Percentiles rank a stretch among this genome's conserved stretches.
Evolutionary conservation across 2,113 vertebrate genomes (phyloP).

Genomic region (Acanthisitta chloris): DNA sequence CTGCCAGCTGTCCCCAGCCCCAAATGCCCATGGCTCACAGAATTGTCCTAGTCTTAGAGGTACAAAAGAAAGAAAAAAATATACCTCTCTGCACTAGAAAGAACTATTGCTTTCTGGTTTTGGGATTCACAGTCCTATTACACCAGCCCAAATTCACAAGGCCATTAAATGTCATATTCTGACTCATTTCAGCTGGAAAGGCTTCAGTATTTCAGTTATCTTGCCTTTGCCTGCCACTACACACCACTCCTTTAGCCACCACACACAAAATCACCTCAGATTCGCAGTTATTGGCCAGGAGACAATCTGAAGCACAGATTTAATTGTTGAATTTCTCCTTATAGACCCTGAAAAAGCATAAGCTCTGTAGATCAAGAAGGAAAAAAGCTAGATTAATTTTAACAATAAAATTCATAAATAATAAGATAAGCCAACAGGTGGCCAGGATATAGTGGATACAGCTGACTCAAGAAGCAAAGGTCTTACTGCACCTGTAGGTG

Average conservation of each 20-base stretch:
- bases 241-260: not conserved
- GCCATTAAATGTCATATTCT: not conserved
- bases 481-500: slow-evolving; percentile 12
- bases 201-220: not conserved
- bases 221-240: not conserved
- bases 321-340: not conserved
- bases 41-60: not conserved
- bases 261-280: not conserved
- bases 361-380: not conserved
- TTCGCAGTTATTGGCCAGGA: not conserved
- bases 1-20: not conserved
- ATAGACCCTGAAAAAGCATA: not conserved
- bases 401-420: not conserved
- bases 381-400: not conserved
- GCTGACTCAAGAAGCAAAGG: not conserved
- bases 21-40: not conserved
- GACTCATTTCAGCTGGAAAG: not conserved
- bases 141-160: not conserved
- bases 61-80: not conserved
- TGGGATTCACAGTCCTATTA: not conserved
- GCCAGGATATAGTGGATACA: not conserved
- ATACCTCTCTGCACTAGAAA: not conserved
- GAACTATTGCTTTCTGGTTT: not conserved
- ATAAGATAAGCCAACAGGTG: not conserved
- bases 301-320: not conserved